Evolutionary conservation across 2,797 vertebrate genomes (phyloP).

Genomic region (Dendrocincla tyrannina): DNA sequence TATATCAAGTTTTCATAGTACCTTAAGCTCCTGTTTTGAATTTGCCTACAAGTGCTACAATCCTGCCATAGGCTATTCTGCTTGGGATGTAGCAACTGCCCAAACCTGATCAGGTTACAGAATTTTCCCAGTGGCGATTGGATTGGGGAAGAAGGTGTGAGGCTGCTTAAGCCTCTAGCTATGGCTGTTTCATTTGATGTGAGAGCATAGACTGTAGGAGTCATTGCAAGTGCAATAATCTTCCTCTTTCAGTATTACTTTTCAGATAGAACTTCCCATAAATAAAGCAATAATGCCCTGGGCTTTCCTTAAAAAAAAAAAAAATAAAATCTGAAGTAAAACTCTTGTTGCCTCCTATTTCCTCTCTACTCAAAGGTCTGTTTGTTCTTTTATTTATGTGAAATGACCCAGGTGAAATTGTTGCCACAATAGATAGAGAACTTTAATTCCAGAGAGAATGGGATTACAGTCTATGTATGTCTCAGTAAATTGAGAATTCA

Average conservation of each 20-base stretch:
- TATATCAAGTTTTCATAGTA: slow-evolving; percentile 2
- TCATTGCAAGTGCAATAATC: neutral
- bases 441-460: neutral
- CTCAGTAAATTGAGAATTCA: neutral
- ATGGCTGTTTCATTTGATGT: neutral
- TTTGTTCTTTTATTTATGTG: neutral
- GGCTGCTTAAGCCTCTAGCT: neutral
- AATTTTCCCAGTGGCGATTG: neutral
- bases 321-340: neutral
- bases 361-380: neutral
- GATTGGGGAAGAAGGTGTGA: neutral
- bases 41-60: neutral
- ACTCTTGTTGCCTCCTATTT: neutral
- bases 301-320: neutral
- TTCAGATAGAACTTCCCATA: neutral
- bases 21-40: neutral
- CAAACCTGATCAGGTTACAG: neutral
- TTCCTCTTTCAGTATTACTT: neutral
- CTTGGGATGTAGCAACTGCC: neutral
- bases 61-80: neutral
- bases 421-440: neutral
- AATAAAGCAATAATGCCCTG: neutral
- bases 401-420: neutral
- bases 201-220: neutral
- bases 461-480: neutral